Conservation (phyloP, 2,113 vertebrate genomes). For the Aepyceros melampus region DNA sequence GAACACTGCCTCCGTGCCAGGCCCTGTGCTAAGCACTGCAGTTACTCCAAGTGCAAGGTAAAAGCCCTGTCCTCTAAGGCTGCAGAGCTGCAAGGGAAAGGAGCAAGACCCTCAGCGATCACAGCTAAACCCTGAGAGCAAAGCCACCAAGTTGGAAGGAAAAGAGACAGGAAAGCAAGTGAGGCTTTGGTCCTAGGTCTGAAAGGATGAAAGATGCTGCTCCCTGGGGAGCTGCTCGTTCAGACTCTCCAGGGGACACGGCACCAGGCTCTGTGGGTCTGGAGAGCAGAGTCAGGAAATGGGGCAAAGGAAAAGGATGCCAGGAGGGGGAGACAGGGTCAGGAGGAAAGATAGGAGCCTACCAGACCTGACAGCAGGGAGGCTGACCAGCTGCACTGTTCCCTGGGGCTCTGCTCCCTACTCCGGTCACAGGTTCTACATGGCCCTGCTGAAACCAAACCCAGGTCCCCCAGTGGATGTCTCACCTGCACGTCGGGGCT, state of each 20-base stretch:
- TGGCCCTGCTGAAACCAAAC: not conserved
- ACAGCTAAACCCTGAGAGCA: not conserved
- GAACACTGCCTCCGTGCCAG: rapidly evolving
- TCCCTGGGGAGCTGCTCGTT: not conserved
- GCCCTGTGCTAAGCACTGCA: not conserved
- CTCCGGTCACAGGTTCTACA: not conserved
- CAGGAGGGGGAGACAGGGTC: not conserved
- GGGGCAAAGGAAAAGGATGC: not conserved
- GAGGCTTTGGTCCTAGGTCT: not conserved
- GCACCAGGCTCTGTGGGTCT: not conserved
- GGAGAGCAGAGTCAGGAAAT: not conserved
- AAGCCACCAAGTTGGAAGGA: not conserved
- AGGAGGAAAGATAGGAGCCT: not conserved
- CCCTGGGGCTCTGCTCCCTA: not conserved
- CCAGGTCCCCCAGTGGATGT: rapidly evolving
- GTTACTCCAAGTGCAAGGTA: not conserved
- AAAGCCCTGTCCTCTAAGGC: not conserved
- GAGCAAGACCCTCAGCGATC: not conserved
- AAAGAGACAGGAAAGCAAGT: not conserved
- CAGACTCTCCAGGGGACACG: rapidly evolving
- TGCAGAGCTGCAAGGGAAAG: not conserved
- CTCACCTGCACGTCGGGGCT: slow-evolving; percentile 89
- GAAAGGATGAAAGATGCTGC: not conserved
- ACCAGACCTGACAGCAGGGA: rapidly evolving
- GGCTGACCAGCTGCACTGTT: not conserved